phyloP scores from a whole-genome alignment of 2,888 invertebrate species.

The Bugulina stolonifera region DNA sequence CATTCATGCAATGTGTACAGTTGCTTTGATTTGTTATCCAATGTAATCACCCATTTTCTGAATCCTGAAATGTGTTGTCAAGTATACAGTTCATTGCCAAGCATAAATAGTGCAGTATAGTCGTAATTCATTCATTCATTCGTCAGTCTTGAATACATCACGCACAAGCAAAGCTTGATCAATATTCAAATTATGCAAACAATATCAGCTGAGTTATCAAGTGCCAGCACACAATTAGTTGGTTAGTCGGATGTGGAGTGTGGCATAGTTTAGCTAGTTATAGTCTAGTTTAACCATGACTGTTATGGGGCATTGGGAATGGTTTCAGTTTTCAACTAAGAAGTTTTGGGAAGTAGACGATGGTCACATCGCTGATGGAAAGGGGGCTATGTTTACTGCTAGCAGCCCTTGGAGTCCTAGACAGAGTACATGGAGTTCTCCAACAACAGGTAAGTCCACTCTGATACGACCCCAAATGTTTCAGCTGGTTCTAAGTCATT shows the following conservation, averaged over 20 bases:
- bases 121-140: slow-evolving; percentile 4
- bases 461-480: neutral
- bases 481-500: too few species aligned
- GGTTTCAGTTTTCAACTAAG: slow-evolving; percentile 18
- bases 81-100: neutral
- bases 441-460: slow-evolving; percentile 16
- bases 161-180: slow-evolving; percentile 22
- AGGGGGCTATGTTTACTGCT: slow-evolving; percentile 29
- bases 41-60: too few species aligned
- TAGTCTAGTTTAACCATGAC: neutral
- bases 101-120: neutral
- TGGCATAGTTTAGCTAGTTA: neutral
- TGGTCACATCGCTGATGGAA: slow-evolving; percentile 13
- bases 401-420: slow-evolving; percentile 44
- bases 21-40: too few species aligned
- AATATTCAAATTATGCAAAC: slow-evolving; percentile 25
- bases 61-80: too few species aligned
- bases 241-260: neutral
- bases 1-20: too few species aligned
- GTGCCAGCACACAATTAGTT: neutral
- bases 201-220: slow-evolving; percentile 24
- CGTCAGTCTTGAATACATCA: neutral
- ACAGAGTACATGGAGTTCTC: slow-evolving; percentile 35
- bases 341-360: slow-evolving; percentile 25
- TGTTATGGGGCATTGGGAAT: neutral